Evolutionary conservation across 2,888 invertebrate species (phyloP), one percentile per base, ranked within the genome.

Genomic region (Diachrysia chrysitis): DNA sequence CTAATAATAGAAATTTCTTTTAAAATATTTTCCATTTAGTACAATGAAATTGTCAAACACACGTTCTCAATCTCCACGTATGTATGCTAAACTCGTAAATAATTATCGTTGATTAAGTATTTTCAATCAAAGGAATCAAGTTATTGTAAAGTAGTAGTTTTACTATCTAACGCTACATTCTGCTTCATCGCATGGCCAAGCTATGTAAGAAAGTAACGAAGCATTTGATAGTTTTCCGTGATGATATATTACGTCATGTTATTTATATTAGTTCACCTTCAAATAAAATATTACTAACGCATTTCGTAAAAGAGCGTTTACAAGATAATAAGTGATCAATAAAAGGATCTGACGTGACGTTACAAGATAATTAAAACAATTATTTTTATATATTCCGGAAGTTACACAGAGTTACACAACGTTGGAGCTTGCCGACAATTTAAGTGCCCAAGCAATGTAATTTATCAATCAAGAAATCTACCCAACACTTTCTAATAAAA

Each of bases 401-500:
- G 12, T 51, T 51, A 51, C 48, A 21, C 48, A 51, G 21, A 51
- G 12, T 51, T 51, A 51, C 48, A 21, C 48, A 51, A 51, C 48
- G 19, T 14, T n/a, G 37, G 37, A 5, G 48, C n/a, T 51, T 21
- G 48, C 48, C 48, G 48, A 51, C 48, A 51, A 51, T 51, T 19
- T 51, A 61, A 35, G 25, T 60, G 35, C 54, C 56, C 57, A 25
- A 77, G 59, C 37, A 19, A 59, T 46, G 78, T 55, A 25, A 17
- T 23, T 32, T 14, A 21, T 53, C 23, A 17, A 21, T 42, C 17
- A 58, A 23, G 37, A 55, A 16, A 64, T 14, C 37, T 37, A 17
- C 23, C n/a, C 29, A 32, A 1, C 17, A 68, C 51, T 25, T 62
- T 48, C 55, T 67, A 17, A 21, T 14, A 16, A 16, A 16, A 46